Conservation (phyloP, 2,113 vertebrate genomes). For the Prinia subflava region DNA sequence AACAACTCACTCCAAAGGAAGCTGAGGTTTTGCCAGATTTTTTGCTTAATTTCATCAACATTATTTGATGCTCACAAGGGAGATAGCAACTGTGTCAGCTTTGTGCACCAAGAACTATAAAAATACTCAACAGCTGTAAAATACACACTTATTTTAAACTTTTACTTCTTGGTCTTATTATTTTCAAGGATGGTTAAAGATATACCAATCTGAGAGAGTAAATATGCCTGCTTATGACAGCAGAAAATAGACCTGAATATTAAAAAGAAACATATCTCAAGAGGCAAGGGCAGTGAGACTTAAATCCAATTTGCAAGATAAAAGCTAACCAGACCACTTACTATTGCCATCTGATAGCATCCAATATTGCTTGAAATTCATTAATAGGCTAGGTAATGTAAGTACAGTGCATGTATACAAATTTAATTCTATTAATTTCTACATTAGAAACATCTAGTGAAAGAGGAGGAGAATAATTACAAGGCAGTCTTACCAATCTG, state of each 20-base stretch:
- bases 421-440: constrained; percentile 62
- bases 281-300: constrained; percentile 8
- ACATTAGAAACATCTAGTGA: constrained; percentile 8
- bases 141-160: not conserved
- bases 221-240: not conserved
- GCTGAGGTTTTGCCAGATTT: not conserved
- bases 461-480: constrained; percentile 34
- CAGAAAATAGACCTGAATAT: constrained; percentile 39
- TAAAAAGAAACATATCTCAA: constrained; percentile 19
- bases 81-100: not conserved
- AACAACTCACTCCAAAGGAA: not conserved
- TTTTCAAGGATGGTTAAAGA: not conserved
- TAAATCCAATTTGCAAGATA: constrained; percentile 53
- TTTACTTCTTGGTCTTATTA: not conserved
- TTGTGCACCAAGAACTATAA: not conserved
- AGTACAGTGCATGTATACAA: constrained; percentile 40
- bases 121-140: not conserved
- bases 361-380: constrained; percentile 28
- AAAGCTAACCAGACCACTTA: constrained; percentile 36
- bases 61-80: not conserved
- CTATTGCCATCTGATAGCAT: constrained; percentile 36
- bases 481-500: constrained; percentile 9
- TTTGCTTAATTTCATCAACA: not conserved
- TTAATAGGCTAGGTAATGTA: constrained; percentile 19
- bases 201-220: not conserved